Evolutionary conservation across 2,113 vertebrate genomes (phyloP), one percentile per base, ranked within the genome.

Genomic region (Ailuropoda melanoleuca): DNA sequence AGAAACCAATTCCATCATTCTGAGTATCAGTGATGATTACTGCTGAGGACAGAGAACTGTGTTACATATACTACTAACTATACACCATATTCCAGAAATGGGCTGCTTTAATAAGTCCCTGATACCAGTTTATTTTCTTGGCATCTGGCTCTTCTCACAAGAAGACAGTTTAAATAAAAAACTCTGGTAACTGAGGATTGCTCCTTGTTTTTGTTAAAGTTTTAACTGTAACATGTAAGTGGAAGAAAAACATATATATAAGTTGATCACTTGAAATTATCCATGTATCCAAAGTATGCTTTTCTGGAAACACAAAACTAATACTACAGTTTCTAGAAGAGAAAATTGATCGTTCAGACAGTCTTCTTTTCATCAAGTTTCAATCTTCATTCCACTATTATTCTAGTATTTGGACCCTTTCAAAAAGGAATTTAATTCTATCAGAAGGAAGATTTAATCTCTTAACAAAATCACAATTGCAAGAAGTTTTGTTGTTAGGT

Each of bases 401-500:
- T 77, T 70, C 56, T 94, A 88, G 55, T 70, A 94, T 70, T 39
- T 95, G 14, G 80, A 87, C 18, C 31, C 56, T 94, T 88, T 95
- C 37, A 43, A 97, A 96, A 94, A 78, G n/a, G 24, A 95, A 94
- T 66, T 93, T 86, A 97, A 92, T 95, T 92, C 55, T 82, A 82
- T 88, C 46, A 88, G 39, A 97, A 98, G 85, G 55, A 50, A 87
- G 39, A 80, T 87, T 92, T 82, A 82, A 62, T 85, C 46, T 93
- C 68, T 93, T 93, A 90, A 37, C 78, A 90, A 93, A 68, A 95
- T 93, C 72, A 97, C 66, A 95, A 89, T 13, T 88, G 21, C 29
- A 85, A 4, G 3, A 66, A 88, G 46, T 82, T 96, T 95, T 46
- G 0, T 43, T 94, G 43, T 89, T 86, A 70, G 48, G 31, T 80